Base-by-base conservation (phyloP, 2,113 vertebrate genomes). In the Formicarius rufipectus region DNA sequence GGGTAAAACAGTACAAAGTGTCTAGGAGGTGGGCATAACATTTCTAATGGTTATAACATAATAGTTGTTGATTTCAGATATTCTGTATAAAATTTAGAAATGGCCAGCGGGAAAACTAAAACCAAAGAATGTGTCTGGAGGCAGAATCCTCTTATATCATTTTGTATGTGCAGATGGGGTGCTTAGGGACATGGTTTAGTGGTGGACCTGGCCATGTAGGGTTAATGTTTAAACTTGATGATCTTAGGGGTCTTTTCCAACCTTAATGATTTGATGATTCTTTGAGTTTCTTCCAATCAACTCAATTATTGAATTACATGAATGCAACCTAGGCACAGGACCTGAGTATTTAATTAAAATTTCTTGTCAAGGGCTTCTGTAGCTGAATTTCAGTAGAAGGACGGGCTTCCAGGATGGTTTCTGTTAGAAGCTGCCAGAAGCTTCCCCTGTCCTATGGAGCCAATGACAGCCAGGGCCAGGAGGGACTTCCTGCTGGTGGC, bases 21-120 rank as follows among this genome's bases (percentile, higher is more conserved):
- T 74, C 50, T 39, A 44, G 21, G 42, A 80, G 69, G 10, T 69
- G 28, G 28, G 52, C 13, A 56, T n/a, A 73, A 58, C 9, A 52
- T 2, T 33, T 87, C 8, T 25, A 22, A 4, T 21, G 80, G 8
- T 24, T 85, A 37, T 39, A 69, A 8, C 4, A 4, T 69, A 62
- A 87, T 50, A 53, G 59, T 16, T 85, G 37, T 66, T 58, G 23
- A 45, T 80, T 86, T 88, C 45, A 76, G 12, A 47, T 42, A 90
- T 39, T 53, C 31, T 55, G 7, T 24, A 28, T 2, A 58, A 71
- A 45, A 52, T 44, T 47, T 56, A 66, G 27, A 75, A 90, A 80
- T 17, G 6, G 6, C 0, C 0, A 73, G 10, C 23, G 58, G 14
- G 20, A 59, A 79, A 94, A 58, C 12, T 67, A 25, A 85, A 55